Evolutionary conservation across 2,888 invertebrate genomes (phyloP), one percentile per base, ranked within the genome.

Genomic region (Euplexia lucipara): DNA sequence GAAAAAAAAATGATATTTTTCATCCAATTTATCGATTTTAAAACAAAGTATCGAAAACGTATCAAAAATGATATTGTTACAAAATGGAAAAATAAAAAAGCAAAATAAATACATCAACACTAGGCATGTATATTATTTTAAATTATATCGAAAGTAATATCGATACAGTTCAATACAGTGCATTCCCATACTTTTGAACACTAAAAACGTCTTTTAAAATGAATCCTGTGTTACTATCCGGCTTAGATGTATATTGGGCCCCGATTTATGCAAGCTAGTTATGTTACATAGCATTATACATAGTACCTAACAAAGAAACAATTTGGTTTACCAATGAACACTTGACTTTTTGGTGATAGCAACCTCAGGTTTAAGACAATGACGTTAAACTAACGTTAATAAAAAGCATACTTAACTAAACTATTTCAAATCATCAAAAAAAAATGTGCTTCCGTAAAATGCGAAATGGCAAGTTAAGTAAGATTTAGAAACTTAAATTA

Each of bases 271-370:
- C 66, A 54, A 58, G 53, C 64, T 61, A 67, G 64, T 78, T 62
- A 79, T 64, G 68, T 53, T 60, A 56, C 63, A 68, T 52, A 66
- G 22, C 49, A 65, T 68, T 63, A 74, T 65, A 77, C 70, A 70
- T 75, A 74, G 60, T 67, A 75, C 78, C 73, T 83, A 83, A 73
- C 48, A 75, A 79, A 79, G 79, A 80, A 82, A 82, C 52, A 68
- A 80, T 79, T 79, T 79, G 79, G 79, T 76, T 82, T 73, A 70
- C 82, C 79, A 87, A 81, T 88, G 89, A 89, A 89, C 89, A 89
- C 89, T 84, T 72, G 60, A 79, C 22, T 87, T 84, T 89, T 89
- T 89, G 89, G 89, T 82, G 83, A 84, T 74, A 79, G 78, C 77
- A 65, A 75, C 57, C 58, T 65, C 70, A 81, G 70, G 67, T 66